Percentiles rank a stretch among this genome's conserved stretches.
These are phyloP conservation scores for Catostylus mosaicus DNA, from an alignment of 30 jellyfish, hydroid and myxozoan genomes.

Conservation along the genomic window DNA sequence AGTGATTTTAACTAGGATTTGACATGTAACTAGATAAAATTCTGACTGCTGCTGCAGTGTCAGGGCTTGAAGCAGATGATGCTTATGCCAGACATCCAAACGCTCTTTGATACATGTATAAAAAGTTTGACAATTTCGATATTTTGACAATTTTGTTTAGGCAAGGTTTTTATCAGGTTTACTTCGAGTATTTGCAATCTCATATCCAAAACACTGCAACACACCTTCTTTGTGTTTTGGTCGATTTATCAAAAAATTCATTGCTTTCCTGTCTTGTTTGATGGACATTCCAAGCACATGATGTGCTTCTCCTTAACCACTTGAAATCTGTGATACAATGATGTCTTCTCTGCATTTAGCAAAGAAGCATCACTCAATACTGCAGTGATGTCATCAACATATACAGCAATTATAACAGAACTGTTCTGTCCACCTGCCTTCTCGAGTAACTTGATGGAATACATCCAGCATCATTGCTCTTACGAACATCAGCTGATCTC, in stretches of 20 bases:
- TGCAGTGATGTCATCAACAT: conserved; percentile 42
- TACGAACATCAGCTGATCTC: conserved; percentile 49
- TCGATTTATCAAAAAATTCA: conserved; percentile 45
- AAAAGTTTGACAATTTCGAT: conserved; percentile 14
- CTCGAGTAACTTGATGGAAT: conserved; percentile 44
- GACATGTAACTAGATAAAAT: conserved; percentile 54
- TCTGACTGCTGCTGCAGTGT: conserved; percentile 65
- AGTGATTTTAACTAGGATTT: conserved; percentile 58
- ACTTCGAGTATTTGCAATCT: conserved; percentile 58
- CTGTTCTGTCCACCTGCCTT: conserved; percentile 46
- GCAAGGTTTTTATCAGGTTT: conserved; percentile 49
- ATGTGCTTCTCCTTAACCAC: no score
- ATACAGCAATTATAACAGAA: conserved; percentile 51
- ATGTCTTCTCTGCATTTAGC: no score
- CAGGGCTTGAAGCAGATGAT: conserved; percentile 58
- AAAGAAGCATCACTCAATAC: no score
- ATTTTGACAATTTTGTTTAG: no score
- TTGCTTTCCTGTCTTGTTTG: no score
- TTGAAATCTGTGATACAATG: no score
- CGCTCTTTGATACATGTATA: conserved; percentile 45
- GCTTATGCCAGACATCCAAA: conserved; percentile 59
- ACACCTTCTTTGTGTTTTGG: conserved; percentile 33
- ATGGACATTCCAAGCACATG: no score
- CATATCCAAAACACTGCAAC: conserved; percentile 64
- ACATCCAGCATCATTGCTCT: conserved; percentile 59